Evolutionary conservation across 2,888 invertebrate species (phyloP).

Genomic region (Notocelia uddmanniana): DNA sequence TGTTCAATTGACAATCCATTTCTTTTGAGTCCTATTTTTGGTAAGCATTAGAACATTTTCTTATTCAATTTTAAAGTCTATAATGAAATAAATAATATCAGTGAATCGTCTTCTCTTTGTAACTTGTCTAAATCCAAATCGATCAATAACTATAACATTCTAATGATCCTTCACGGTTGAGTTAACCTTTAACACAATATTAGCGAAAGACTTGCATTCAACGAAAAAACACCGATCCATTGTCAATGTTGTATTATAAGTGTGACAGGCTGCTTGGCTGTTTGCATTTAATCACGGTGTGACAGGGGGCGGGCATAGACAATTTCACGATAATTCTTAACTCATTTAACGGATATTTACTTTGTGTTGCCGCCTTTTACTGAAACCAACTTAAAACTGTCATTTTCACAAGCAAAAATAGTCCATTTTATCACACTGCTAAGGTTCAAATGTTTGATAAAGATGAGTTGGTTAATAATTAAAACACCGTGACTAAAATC

Average conservation of each 20-base stretch:
- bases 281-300: conserved; percentile 40
- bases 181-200: conserved; percentile 2
- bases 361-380: conserved; percentile 36
- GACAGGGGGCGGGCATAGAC: conserved; percentile 42
- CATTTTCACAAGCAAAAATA: background rate
- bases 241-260: conserved; percentile 20
- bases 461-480: conserved; percentile 44
- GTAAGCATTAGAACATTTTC: too few relatives aligned
- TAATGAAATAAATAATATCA: background rate
- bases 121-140: background rate
- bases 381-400: conserved; percentile 8
- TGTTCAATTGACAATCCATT: too few relatives aligned
- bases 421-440: background rate
- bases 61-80: too few relatives aligned
- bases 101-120: background rate
- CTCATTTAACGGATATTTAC: conserved; percentile 42
- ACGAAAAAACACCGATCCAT: background rate
- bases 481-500: conserved; percentile 48
- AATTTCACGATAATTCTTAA: conserved; percentile 43
- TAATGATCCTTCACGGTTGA: background rate
- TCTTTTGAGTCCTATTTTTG: too few relatives aligned
- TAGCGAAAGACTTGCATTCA: background rate
- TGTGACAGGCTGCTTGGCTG: conserved; percentile 33
- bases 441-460: background rate
- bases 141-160: background rate